Evolutionary conservation across 64 coral and sea anemone species (phyloP).

Genomic region (Pachyseris speciosa): DNA sequence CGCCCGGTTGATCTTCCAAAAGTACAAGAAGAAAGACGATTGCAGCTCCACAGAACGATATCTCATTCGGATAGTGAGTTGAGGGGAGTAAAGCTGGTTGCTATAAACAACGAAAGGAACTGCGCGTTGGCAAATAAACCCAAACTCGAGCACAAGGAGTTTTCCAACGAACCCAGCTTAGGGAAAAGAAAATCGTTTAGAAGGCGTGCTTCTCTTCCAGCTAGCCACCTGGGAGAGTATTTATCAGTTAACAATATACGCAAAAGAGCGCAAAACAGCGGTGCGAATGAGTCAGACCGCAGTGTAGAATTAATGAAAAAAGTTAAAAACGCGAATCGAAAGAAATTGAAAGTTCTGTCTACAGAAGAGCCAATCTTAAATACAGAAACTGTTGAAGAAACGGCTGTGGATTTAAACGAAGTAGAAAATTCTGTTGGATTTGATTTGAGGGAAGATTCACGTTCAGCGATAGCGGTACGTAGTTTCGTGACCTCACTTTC

Average conservation of each 20-base stretch:
- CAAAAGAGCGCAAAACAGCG: background rate
- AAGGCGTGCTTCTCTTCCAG: slow-evolving; percentile 14
- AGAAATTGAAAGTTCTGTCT: background rate
- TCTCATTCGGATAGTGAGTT: background rate
- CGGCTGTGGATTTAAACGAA: background rate
- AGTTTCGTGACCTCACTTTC: background rate
- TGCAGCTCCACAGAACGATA: background rate
- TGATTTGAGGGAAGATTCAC: background rate
- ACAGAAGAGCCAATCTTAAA: background rate
- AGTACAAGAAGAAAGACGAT: background rate
- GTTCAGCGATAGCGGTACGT: background rate
- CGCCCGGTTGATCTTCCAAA: background rate
- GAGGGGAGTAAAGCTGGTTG: background rate
- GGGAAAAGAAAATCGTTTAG: background rate
- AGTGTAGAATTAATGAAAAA: background rate
- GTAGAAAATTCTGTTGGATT: background rate
- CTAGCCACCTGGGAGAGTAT: slow-evolving; percentile 1
- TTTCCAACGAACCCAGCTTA: background rate
- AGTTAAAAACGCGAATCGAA: slow-evolving; percentile 16
- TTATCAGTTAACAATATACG: slow-evolving; percentile 29
- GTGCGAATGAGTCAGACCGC: background rate
- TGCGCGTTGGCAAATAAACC: background rate
- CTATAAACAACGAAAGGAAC: slow-evolving; percentile 7
- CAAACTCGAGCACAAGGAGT: background rate
- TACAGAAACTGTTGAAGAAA: background rate